Base-by-base conservation (phyloP, 2,113 vertebrate genomes). In the Scomber japonicus region DNA sequence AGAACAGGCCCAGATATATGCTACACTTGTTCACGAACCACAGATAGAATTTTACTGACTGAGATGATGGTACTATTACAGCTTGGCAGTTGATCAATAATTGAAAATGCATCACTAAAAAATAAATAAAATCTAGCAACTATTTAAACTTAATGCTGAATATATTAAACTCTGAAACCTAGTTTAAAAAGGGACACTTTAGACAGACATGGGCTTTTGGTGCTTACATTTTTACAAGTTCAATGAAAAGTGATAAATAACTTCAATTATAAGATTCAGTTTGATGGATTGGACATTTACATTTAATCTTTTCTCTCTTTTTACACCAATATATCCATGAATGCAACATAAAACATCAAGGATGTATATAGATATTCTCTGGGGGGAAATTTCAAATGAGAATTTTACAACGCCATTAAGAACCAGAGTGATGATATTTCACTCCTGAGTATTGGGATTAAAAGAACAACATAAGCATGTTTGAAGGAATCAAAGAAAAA, bases 341-440 rank as follows among this genome's bases (percentile, higher is more conserved):
- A 12, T 3, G 31, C 45, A 51, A 50, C 27, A 69, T 63, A 61
- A 35, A 76, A 78, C 51, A 62, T 19, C 1, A 10, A 46, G 15
- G 63, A 7, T 11, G 30, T 66, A 17, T 79, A 51, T 63, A 14
- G 45, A 7, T 51, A 14, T 64, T 59, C 77, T 82, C 84, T 54
- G 11, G 61, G 30, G 49, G 44, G 44, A 24, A 61, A 69, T 67
- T 66, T 48, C 59, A 80, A 78, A 77, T 49, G 65, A 70, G 68
- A 75, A 61, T 81, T 75, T 68, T 46, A 79, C 60, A 72, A 78
- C 53, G 30, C 50, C 49, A 67, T 75, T 88, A 78, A 78, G 59
- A 31, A 75, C 11, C 12, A 50, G 49, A 71, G 57, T 19, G 64
- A 67, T 71, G 68, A 24, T 45, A 68, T 75, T 69, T 75, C 71